Evolutionary conservation across 2,797 vertebrate genomes (phyloP).

Genomic region (Gambusia yucatana): DNA sequence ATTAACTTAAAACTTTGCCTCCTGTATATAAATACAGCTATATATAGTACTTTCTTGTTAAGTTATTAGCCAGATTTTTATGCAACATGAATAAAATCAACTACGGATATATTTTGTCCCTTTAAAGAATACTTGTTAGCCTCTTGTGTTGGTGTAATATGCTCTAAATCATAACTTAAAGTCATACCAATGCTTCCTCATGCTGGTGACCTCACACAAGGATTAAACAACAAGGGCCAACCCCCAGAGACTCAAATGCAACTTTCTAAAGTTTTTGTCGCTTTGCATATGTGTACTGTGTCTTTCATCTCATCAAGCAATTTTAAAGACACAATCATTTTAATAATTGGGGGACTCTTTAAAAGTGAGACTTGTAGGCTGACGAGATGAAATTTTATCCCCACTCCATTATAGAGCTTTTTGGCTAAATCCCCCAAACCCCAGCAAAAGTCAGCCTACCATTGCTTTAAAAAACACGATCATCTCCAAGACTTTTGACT

Average conservation of each 20-base stretch:
- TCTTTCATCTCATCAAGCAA: neutral
- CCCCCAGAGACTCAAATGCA: neutral
- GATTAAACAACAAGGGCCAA: neutral
- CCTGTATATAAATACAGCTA: neutral
- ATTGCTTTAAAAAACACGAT: neutral
- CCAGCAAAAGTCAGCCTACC: neutral
- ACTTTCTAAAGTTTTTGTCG: neutral
- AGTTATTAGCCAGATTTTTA: neutral
- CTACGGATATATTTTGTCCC: neutral
- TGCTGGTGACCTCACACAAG: neutral
- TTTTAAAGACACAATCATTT: neutral
- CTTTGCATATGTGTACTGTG: neutral
- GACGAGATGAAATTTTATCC: no score
- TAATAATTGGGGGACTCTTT: no score
- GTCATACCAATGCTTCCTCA: neutral
- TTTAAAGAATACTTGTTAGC: neutral
- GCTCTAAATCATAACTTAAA: neutral
- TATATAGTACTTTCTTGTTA: neutral
- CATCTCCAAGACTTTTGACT: neutral
- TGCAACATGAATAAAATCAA: neutral
- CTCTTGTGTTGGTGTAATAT: neutral
- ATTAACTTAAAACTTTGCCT: neutral
- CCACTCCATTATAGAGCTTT: neutral
- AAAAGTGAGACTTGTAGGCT: no score
- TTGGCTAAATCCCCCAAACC: neutral